A percentile compares a stretch with the other conserved stretches of the same genome.
These are phyloP conservation scores for Eclectus roratus DNA, from an alignment of 2,113 vertebrate species.

Conservation along the genomic window DNA sequence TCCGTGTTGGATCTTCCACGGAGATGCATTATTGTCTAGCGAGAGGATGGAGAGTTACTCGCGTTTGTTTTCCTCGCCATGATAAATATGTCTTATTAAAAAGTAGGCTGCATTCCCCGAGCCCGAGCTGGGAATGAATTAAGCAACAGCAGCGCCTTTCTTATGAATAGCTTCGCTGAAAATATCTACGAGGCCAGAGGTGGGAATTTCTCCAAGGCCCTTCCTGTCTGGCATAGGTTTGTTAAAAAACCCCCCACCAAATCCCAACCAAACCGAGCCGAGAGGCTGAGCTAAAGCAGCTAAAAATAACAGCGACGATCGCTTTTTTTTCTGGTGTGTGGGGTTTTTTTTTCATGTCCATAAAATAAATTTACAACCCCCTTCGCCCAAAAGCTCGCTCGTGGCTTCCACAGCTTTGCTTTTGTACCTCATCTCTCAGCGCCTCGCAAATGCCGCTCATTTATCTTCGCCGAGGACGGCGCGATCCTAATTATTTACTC, in stretches of 20 bases:
- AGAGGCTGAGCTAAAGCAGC: background rate
- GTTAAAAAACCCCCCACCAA: background rate
- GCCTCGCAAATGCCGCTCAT: slow-evolving; percentile 90
- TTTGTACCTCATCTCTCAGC: slow-evolving; percentile 81
- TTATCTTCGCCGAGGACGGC: slow-evolving; percentile 88
- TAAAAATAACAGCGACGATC: background rate
- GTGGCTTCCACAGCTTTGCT: slow-evolving; percentile 59
- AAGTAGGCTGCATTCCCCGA: background rate
- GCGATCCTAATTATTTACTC: slow-evolving; percentile 93
- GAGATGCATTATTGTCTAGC: slow-evolving; percentile 6
- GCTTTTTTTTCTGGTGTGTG: background rate
- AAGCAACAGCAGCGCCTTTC: slow-evolving; percentile 15
- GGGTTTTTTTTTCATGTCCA: background rate
- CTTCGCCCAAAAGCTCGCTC: slow-evolving; percentile 1
- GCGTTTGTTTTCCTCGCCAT: background rate
- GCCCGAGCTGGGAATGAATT: slow-evolving; percentile 56
- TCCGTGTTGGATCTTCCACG: background rate
- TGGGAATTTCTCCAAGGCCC: slow-evolving; percentile 53
- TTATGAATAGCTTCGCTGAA: slow-evolving; percentile 21
- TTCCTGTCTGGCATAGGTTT: background rate
- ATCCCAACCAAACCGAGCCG: background rate
- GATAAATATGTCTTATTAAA: slow-evolving; percentile 62
- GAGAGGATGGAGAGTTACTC: background rate
- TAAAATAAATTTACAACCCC: slow-evolving; percentile 51
- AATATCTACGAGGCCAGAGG: slow-evolving; percentile 20